Conservation (phyloP, 2,113 vertebrate genomes). For the Cyanoderma ruficeps region DNA sequence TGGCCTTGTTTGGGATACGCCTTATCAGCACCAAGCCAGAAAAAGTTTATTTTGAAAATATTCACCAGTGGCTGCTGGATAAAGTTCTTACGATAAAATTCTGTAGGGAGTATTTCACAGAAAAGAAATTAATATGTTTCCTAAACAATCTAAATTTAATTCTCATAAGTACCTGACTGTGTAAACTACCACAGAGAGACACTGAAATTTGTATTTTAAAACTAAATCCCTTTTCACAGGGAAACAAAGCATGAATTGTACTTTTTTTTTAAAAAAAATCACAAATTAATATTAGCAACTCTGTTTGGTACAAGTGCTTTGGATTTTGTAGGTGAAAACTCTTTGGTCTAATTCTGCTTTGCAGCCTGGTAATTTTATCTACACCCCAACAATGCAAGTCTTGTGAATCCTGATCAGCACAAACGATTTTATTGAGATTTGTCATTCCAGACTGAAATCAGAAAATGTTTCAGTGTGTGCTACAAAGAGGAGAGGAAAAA, state of each 20-base stretch:
- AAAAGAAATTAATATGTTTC: not conserved
- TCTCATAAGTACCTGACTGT: not conserved
- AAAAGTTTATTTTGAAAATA: not conserved
- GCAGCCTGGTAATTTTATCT: not conserved
- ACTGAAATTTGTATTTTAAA: not conserved
- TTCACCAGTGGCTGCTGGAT: not conserved
- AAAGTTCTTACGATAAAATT: not conserved
- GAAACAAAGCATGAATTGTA: not conserved
- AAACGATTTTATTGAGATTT: not conserved
- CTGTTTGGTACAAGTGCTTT: not conserved
- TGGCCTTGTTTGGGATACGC: not conserved
- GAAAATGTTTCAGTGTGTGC: not conserved
- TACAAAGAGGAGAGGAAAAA: not conserved
- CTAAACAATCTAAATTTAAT: not conserved
- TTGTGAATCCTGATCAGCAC: not conserved
- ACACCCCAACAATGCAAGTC: not conserved
- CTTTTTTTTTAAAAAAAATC: not conserved
- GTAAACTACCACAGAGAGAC: not conserved
- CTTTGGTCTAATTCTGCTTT: not conserved
- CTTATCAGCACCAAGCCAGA: not conserved
- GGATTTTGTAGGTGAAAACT: not conserved
- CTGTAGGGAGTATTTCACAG: not conserved
- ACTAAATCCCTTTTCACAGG: not conserved
- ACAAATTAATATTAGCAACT: not conserved
- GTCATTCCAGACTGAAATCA: not conserved